These are phyloP conservation scores for Drosophila pseudoananassae DNA, from an alignment of 1,140 invertebrate species.

Conservation along the genomic window DNA sequence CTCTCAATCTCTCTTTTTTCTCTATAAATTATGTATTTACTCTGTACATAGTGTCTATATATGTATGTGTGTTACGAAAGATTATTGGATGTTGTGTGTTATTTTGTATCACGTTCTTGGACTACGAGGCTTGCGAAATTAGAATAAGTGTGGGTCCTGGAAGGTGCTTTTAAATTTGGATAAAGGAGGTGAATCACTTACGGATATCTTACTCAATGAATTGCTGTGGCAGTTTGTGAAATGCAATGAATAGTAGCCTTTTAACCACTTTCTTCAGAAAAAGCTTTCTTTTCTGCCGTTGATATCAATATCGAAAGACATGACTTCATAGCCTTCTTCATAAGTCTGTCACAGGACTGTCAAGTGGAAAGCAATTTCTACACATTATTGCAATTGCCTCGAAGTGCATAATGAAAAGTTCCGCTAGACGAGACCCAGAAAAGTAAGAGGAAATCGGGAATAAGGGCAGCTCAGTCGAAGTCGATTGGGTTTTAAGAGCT, in stretches of 20 bases:
- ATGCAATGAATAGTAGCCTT: not conserved
- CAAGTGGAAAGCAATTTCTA: conserved; percentile 71
- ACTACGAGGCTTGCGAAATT: not conserved
- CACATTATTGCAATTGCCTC: conserved; percentile 70
- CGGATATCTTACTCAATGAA: too few species aligned
- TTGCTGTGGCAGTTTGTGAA: too few species aligned
- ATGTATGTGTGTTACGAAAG: conserved; percentile 29
- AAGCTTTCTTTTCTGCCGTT: not conserved
- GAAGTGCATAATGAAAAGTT: conserved; percentile 67
- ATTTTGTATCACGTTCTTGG: not conserved
- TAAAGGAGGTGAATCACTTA: not conserved
- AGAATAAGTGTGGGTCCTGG: not conserved
- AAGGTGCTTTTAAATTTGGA: not conserved
- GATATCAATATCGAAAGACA: conserved; percentile 24
- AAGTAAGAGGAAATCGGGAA: conserved; percentile 34
- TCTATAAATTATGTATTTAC: conserved; percentile 18
- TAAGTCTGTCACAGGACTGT: conserved; percentile 25
- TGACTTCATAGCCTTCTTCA: not conserved
- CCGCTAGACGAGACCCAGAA: conserved; percentile 31
- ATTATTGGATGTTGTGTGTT: conserved; percentile 23
- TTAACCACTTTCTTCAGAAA: not conserved
- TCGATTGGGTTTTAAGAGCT: conserved; percentile 80
- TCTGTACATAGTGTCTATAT: conserved; percentile 52
- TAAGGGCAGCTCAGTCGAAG: conserved; percentile 48
- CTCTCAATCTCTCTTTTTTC: conserved; percentile 16